Conservation (phyloP, 2,888 invertebrate genomes). For the Drosophila pullipes region DNA sequence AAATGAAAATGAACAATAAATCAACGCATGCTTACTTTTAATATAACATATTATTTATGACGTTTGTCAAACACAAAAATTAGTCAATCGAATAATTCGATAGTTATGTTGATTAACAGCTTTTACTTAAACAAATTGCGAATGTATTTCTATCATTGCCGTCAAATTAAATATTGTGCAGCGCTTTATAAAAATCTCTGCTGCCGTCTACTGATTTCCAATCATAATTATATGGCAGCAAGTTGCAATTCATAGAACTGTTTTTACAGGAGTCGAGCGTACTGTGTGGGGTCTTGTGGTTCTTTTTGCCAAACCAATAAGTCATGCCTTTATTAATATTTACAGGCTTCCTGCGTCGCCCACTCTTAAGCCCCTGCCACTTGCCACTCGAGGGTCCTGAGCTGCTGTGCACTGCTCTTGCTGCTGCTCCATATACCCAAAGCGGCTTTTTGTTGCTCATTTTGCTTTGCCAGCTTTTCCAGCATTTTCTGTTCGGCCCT, state of each 20-base stretch:
- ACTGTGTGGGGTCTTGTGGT: conserved; percentile 9
- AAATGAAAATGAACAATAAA: background rate
- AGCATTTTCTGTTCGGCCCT: conserved; percentile 6
- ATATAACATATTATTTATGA: background rate
- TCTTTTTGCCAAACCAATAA: conserved; percentile 51
- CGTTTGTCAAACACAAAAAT: background rate
- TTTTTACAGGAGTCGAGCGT: conserved; percentile 9
- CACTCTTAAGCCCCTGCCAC: conserved; percentile 8
- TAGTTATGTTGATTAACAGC: background rate
- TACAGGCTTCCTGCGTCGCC: conserved; percentile 30
- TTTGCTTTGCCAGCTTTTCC: background rate
- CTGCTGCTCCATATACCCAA: background rate
- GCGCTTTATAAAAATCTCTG: background rate
- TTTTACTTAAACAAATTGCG: background rate
- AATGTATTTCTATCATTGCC: background rate
- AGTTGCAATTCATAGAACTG: conserved; percentile 61
- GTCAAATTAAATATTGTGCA: background rate
- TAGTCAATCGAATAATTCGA: background rate
- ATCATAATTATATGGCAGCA: conserved; percentile 51
- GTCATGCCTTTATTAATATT: conserved; percentile 72
- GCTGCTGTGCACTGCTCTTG: conserved; percentile 12
- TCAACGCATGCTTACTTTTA: background rate
- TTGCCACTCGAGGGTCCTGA: conserved; percentile 27
- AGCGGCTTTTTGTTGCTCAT: conserved; percentile 14
- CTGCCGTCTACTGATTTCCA: conserved; percentile 6